A percentile compares a stretch with the other conserved stretches of the same genome.
phyloP scores from a whole-genome alignment of 2,888 invertebrate species.

The Acleris sparsana region DNA sequence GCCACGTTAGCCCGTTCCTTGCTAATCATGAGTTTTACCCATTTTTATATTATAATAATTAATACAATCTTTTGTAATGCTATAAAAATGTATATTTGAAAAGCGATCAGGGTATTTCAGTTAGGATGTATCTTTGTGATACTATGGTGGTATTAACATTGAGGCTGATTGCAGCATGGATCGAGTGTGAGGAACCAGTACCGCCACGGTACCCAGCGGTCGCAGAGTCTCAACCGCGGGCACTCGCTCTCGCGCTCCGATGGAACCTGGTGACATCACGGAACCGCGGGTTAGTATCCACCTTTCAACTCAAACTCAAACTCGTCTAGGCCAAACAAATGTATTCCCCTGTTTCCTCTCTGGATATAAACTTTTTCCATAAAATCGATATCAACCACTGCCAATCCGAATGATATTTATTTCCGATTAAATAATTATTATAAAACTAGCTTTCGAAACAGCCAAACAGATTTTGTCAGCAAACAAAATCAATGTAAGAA shows the following conservation, averaged over 20 bases:
- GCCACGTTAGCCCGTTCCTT: too few relatives aligned
- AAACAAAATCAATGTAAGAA: too few relatives aligned
- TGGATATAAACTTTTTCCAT: too few relatives aligned
- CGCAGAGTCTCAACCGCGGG: slow-evolving; percentile 90
- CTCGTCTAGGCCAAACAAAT: neutral
- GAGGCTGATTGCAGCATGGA: slow-evolving; percentile 83
- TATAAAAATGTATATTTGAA: neutral
- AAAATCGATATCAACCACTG: too few relatives aligned
- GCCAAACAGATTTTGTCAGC: too few relatives aligned
- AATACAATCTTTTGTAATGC: too few relatives aligned
- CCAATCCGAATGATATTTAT: too few relatives aligned
- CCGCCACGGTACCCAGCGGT: slow-evolving; percentile 85
- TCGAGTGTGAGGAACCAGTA: slow-evolving; percentile 84
- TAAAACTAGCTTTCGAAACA: too few relatives aligned
- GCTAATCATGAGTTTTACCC: too few relatives aligned
- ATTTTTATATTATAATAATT: too few relatives aligned
- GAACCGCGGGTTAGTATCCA: slow-evolving; percentile 84
- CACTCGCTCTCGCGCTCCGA: slow-evolving; percentile 87
- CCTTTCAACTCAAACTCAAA: neutral
- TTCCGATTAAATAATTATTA: too few relatives aligned
- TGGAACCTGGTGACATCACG: slow-evolving; percentile 92
- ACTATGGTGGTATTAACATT: neutral
- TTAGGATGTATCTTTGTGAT: neutral
- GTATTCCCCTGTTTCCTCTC: neutral
- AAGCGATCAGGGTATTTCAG: slow-evolving; percentile 1